Evolutionary conservation across 2,797 vertebrate genomes (phyloP).

Genomic region (Anguilla pacifica): DNA sequence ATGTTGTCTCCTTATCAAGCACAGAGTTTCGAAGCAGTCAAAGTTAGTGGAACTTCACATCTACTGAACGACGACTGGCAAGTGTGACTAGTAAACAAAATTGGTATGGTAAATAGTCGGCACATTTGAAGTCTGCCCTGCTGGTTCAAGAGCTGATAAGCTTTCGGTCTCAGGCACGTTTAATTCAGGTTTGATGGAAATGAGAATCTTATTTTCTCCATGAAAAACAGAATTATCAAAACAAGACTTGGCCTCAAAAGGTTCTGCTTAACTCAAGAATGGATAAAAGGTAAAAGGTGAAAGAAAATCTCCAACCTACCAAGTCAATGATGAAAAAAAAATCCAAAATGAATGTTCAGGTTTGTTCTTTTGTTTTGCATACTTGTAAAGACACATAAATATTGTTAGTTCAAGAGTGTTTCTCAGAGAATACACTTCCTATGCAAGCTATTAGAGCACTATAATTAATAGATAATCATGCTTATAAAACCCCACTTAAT

Average conservation of each 20-base stretch:
- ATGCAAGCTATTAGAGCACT: not conserved
- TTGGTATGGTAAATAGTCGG: not conserved
- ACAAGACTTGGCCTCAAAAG: not conserved
- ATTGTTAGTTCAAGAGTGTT: not conserved
- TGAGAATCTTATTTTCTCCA: not conserved
- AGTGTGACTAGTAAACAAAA: not conserved
- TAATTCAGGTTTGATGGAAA: not conserved
- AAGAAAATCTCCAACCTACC: not conserved
- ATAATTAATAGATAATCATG: not conserved
- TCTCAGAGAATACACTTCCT: not conserved
- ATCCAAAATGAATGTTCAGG: constrained; percentile 6
- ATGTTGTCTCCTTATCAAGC: not conserved
- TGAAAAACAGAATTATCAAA: not conserved
- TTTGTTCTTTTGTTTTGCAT: not conserved
- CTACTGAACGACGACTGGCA: not conserved
- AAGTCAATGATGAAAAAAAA: not conserved
- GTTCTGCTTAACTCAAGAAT: not conserved
- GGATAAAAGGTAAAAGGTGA: not conserved
- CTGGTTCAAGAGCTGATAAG: not conserved
- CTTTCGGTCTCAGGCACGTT: not conserved
- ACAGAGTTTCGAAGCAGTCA: not conserved
- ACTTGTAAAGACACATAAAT: not conserved
- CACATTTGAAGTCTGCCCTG: not conserved
- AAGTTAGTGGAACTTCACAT: not conserved
- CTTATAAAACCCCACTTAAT: not conserved